phyloP scores from a whole-genome alignment of 2,113 vertebrate genomes.

The Macroglossus sobrinus region DNA sequence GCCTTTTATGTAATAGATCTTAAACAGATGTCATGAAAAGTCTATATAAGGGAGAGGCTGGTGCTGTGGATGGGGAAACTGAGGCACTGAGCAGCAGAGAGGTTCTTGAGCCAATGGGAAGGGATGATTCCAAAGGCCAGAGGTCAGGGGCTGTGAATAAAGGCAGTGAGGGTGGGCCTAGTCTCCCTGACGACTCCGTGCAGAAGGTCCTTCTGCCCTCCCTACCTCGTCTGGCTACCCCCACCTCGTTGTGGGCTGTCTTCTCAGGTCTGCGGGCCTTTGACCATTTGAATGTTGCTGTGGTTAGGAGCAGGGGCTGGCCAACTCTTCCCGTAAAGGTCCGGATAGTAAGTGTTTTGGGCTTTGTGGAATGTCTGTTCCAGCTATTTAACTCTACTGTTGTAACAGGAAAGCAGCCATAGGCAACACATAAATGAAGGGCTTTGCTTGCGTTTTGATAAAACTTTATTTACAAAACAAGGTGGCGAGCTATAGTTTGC shows the following conservation, averaged over 20 bases:
- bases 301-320: not conserved
- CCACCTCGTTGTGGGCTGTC: not conserved
- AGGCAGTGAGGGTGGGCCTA: rapidly evolving
- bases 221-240: too few relatives aligned
- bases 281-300: rapidly evolving
- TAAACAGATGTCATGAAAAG: not conserved
- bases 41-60: not conserved
- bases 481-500: not conserved
- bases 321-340: not conserved
- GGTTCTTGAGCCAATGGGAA: not conserved
- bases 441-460: not conserved
- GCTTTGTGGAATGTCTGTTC: not conserved
- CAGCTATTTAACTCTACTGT: not conserved
- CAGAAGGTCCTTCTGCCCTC: not conserved
- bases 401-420: not conserved
- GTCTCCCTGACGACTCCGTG: not conserved
- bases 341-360: not conserved
- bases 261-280: not conserved
- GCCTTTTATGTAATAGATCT: not conserved
- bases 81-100: not conserved
- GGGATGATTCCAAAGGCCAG: not conserved
- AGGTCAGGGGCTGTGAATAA: not conserved
- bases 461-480: slow-evolving; percentile 18
- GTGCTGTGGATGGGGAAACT: not conserved
- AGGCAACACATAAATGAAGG: not conserved